phyloP scores from a whole-genome alignment of 2,797 vertebrate genomes.

The Acanthurus leucopareius region DNA sequence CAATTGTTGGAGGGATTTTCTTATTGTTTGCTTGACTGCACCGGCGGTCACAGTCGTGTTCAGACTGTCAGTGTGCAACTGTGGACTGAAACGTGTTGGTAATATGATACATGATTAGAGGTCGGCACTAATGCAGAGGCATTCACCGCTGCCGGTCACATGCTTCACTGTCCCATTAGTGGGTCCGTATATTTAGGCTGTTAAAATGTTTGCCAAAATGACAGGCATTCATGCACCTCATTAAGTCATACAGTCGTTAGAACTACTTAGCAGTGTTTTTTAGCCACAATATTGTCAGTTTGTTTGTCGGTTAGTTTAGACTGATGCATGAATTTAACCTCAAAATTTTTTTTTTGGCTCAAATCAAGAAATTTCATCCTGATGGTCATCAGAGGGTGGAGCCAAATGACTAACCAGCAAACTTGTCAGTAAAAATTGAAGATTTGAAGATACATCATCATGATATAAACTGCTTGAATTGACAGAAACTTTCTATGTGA shows the following conservation, averaged over 20 bases:
- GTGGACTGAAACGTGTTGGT: slow-evolving; percentile 47
- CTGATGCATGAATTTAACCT: too few species aligned
- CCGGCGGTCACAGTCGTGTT: slow-evolving; percentile 41
- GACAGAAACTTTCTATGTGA: too few species aligned
- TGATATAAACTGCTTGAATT: too few species aligned
- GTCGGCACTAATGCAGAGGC: slow-evolving; percentile 32
- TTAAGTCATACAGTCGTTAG: not conserved
- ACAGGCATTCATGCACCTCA: slow-evolving; percentile 3
- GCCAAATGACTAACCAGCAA: too few species aligned
- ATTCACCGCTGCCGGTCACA: slow-evolving; percentile 21
- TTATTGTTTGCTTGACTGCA: slow-evolving; percentile 81
- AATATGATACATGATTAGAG: slow-evolving; percentile 65
- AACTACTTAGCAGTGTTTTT: not conserved
- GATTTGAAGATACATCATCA: too few species aligned
- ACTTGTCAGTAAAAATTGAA: too few species aligned
- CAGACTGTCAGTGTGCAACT: slow-evolving; percentile 51
- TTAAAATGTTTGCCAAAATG: not conserved
- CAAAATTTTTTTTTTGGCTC: too few species aligned
- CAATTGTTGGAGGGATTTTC: slow-evolving; percentile 77
- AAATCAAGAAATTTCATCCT: too few species aligned
- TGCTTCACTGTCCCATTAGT: not conserved
- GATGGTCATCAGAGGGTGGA: too few species aligned
- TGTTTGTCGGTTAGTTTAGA: too few species aligned
- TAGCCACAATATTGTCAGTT: not conserved
- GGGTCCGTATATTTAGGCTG: not conserved